phyloP scores from a whole-genome alignment of 2,888 invertebrate genomes.

The Xanthorhoe spadicearia region DNA sequence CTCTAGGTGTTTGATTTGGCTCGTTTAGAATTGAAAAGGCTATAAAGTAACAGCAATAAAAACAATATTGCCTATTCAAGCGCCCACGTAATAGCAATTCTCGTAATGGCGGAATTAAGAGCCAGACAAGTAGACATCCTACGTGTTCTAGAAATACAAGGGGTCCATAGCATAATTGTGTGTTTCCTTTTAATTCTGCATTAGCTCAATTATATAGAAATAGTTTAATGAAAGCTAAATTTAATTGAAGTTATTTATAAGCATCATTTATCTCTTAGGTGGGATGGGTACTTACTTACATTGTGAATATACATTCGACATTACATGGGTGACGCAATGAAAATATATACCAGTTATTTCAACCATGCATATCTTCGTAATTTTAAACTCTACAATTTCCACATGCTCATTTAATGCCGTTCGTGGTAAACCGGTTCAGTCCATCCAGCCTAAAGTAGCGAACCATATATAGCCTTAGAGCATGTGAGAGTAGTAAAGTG shows the following conservation, averaged over 20 bases:
- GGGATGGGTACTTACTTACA: background rate
- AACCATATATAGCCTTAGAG: constrained; percentile 40
- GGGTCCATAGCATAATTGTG: constrained; percentile 42
- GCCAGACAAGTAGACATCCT: constrained; percentile 53
- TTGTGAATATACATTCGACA: background rate
- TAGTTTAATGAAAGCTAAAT: background rate
- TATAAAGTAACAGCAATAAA: constrained; percentile 48
- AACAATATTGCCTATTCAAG: constrained; percentile 50
- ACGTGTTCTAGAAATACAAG: constrained; percentile 53
- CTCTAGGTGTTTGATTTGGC: constrained; percentile 39
- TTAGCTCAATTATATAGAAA: background rate
- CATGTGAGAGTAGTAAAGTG: constrained; percentile 46
- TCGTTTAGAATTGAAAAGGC: constrained; percentile 43
- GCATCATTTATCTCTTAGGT: background rate
- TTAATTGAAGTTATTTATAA: background rate
- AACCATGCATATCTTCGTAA: constrained; percentile 13
- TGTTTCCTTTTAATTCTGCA: constrained; percentile 40
- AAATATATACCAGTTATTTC: background rate
- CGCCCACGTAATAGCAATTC: constrained; percentile 55
- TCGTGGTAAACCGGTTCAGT: constrained; percentile 34
- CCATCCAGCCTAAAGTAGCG: constrained; percentile 23
- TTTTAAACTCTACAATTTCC: constrained; percentile 30
- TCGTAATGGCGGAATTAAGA: constrained; percentile 52
- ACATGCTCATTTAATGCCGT: constrained; percentile 34
- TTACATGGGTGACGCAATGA: background rate